Percentiles rank a stretch among this genome's conserved stretches.
These are phyloP conservation scores for Ypsolopha scabrella DNA, from an alignment of 2,888 invertebrate genomes.

Conservation along the genomic window DNA sequence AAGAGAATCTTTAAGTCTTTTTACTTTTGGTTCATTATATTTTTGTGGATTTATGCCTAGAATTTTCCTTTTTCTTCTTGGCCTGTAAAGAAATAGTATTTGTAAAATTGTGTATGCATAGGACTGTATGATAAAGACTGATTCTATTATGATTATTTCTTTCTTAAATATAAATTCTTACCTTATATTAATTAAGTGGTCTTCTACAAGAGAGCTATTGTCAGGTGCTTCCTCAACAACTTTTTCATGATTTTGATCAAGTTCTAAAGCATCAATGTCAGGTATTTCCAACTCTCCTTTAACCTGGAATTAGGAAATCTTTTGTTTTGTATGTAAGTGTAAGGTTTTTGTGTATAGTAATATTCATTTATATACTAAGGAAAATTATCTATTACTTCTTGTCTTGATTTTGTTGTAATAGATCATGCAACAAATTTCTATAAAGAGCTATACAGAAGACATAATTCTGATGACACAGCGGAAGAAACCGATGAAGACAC, in stretches of 20 bases:
- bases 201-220: background rate
- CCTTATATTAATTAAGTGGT: background rate
- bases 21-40: slow-evolving; percentile 6
- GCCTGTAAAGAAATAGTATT: slow-evolving; percentile 12
- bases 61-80: slow-evolving; percentile 19
- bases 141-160: no score
- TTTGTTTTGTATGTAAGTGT: no score
- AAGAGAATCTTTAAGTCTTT: slow-evolving; percentile 17
- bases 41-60: slow-evolving; percentile 29
- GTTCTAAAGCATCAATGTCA: background rate
- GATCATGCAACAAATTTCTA: no score
- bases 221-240: background rate
- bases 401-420: no score
- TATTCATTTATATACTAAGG: no score
- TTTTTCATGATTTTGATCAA: background rate
- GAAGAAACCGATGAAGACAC: no score
- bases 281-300: slow-evolving; percentile 14
- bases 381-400: no score
- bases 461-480: no score
- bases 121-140: no score
- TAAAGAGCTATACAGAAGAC: no score
- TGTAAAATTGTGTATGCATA: no score
- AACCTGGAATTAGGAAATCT: slow-evolving; percentile 8
- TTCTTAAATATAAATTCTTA: background rate
- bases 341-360: no score